Conservation (phyloP, 2,113 vertebrate genomes). For the Festucalex cinctus region DNA sequence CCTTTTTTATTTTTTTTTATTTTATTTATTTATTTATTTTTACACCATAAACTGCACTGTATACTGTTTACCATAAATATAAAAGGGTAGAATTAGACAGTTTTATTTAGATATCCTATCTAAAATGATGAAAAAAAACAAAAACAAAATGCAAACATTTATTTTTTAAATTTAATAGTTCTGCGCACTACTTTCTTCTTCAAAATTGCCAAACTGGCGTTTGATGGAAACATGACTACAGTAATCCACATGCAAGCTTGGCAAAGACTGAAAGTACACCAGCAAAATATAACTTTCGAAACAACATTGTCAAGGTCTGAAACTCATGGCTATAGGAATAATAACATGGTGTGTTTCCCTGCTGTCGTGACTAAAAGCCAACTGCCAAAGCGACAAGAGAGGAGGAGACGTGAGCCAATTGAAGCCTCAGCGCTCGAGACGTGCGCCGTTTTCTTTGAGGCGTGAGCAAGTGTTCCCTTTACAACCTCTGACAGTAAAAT, state of each 20-base stretch:
- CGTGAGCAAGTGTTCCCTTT: slow-evolving; percentile 42
- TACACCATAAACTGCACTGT: too few relatives aligned
- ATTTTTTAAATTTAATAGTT: too few relatives aligned
- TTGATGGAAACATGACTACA: background rate
- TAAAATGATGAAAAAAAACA: too few relatives aligned
- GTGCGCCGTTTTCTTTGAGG: slow-evolving; percentile 31
- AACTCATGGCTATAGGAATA: slow-evolving; percentile 1
- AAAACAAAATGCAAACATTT: too few relatives aligned
- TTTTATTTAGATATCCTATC: too few relatives aligned
- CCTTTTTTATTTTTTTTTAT: too few relatives aligned
- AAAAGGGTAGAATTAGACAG: too few relatives aligned
- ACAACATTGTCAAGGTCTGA: background rate
- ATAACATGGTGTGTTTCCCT: background rate
- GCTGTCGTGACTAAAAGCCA: slow-evolving; percentile 27
- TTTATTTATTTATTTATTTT: too few relatives aligned
- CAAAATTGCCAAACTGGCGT: background rate
- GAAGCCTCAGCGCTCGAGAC: slow-evolving; percentile 8
- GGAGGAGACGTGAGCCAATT: slow-evolving; percentile 46
- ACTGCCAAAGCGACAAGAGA: slow-evolving; percentile 13
- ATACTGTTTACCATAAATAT: too few relatives aligned
- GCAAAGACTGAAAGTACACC: background rate
- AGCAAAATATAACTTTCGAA: background rate
- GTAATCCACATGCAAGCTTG: background rate
- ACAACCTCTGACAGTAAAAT: slow-evolving; percentile 63
- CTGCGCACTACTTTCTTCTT: too few relatives aligned